Evolutionary conservation across 2,113 vertebrate species (phyloP), one percentile per base, ranked within the genome.

Genomic region (Leucopsar rothschildi): DNA sequence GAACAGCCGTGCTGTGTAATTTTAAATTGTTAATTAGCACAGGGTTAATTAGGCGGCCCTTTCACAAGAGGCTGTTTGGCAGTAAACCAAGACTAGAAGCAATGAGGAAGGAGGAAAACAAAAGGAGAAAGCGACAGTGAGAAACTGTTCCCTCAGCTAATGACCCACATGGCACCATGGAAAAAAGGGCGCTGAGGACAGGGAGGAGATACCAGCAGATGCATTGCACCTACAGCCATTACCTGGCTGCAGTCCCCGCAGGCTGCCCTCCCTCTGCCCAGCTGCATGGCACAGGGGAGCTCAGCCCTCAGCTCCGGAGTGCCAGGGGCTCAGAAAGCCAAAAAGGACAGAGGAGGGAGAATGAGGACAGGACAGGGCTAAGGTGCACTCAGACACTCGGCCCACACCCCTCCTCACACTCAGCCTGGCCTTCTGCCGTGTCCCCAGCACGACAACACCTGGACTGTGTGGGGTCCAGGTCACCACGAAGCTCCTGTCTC

Each of bases 21-120:
- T 99, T 99, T 98, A 99, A 99, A 99, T 98, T 98, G 99, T 99
- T 99, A 99, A 99, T 99, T 99, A 99, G 98, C 98, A 98, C 98
- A 97, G 98, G 99, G 99, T 99, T 99, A 99, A 99, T 99, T 99
- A 99, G 98, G 98, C 98, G 92, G 98, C 98, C 98, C 98, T 98
- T 98, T 98, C 98, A 98, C 97, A 98, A 98, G 98, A 98, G 97
- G 96, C 95, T 98, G 97, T 97, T 98, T 98, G 98, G 98, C 98
- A 98, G 98, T 95, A 98, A 98, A 98, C 98, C 98, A 98, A 98
- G 97, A 97, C 96, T 95, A 92, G 95, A 97, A 98, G 97, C 97
- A 97, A 98, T 97, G 96, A 97, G 90, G 95, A 96, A 95, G 93
- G 92, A 95, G 92, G 95, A 97, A 98, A 97, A 97, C 96, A 97